Evolutionary conservation across 2,888 invertebrate species (phyloP), one percentile per base, ranked within the genome.

Genomic region (Standfussiana lucernea): DNA sequence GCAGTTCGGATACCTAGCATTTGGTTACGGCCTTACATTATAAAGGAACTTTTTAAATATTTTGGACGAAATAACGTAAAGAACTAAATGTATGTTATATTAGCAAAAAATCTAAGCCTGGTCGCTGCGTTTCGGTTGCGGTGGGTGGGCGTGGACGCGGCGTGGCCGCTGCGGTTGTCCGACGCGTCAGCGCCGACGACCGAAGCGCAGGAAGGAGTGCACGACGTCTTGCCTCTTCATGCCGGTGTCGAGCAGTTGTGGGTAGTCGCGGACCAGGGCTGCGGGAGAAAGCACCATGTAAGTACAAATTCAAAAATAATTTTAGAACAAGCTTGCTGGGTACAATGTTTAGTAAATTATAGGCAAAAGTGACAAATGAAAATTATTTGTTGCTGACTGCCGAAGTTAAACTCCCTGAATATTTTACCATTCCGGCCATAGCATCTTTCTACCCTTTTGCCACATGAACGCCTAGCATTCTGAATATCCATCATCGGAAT

Each of bases 151-250:
- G 89, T 81, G 80, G 67, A 69, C 47, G 86, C 83, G 84, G 89
- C 88, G 86, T 62, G 79, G 78, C 80, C 86, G 90, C 88, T 82
- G 88, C 88, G 87, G 77, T 59, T 56, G 82, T 79, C 77, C 76
- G 80, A 82, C 89, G 88, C 87, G 95, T 96, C 98, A 98, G 97
- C 98, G 98, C 93, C 98, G 97, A 93, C 98, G 98, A 75, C 99
- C 99, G 94, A 99, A 99, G 91, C 99, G 98, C 89, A 99, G 97
- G 96, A 99, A 99, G 75, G 99, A 98, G 95, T 99, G 99, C 90
- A 99, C 98, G 69, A 98, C 98, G 95, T 99, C 99, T 92, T 99
- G 98, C 82, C 99, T 97, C 95, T 99, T 98, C 91, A 97, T 97
- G 84, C 98, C 98, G 85, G 97, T 97, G 95, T 98, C 98, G 72